Base-by-base conservation (phyloP, 1,140 invertebrate species). In the Wiebesia pumilae region DNA sequence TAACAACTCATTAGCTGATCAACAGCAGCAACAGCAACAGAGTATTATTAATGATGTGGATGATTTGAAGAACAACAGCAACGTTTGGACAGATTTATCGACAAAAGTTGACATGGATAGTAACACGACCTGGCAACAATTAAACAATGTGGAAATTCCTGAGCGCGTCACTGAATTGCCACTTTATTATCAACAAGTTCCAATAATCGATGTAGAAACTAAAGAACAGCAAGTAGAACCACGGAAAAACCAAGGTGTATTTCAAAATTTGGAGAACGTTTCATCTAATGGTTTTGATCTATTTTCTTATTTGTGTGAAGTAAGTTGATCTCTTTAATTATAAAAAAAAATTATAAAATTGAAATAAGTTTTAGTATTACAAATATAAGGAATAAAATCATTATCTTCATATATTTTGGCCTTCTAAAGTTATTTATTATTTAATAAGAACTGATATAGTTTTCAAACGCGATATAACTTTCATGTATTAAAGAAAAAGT, bases 251-350 rank as follows among this genome's bases (percentile, higher is more conserved):
- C 78, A 69, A 58, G 92, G 92, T 33, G 82, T 90, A 27, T 75
- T 93, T 43, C 87, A 85, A 24, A 90, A 90, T 24, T 88, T 92
- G 16, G 89, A 90, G 43, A 89, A 89, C 0, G 90, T 87, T 33
- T 89, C 87, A 38, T 88, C 89, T 14, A 90, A 91, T 27, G 88
- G 88, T 1, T 94, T 94, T 77, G 93, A 94, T 89, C 85, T 94
- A 24, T 84, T 94, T 35, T 92, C 92, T 4, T 94, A 93, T 69
- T 88, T 94, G 67, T 90, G 91, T 38, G 92, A 93, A 80, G 93
- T 94, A 90, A 91, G 91, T 92, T 6, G 3, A 40, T 40, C 2
- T 19, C 9, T 73, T 38, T 38, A 73, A 2, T 38, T 35, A 14
- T 3, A 0, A 77, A 77, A n/a, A n/a, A n/a, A n/a, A n/a, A n/a